These are phyloP conservation scores for Tachycineta bicolor DNA, from an alignment of 2,113 vertebrate species.

Conservation along the genomic window DNA sequence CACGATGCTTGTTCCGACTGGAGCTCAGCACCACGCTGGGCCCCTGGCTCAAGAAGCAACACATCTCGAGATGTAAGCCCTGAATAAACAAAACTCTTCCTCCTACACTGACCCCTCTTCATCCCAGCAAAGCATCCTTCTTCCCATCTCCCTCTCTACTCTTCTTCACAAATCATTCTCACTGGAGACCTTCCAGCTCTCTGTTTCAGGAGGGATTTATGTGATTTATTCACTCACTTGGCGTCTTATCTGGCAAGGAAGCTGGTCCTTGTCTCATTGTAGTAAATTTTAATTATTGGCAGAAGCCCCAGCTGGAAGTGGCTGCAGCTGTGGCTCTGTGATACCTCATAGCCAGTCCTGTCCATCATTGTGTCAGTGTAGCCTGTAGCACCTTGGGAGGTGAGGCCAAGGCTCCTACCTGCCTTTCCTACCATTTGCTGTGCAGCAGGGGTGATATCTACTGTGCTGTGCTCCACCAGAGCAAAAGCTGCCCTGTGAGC, in stretches of 20 bases:
- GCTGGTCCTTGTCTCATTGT: not conserved
- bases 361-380: not conserved
- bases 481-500: not conserved
- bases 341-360: not conserved
- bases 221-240: slow-evolving; percentile 10
- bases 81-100: slow-evolving; percentile 25
- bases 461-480: not conserved
- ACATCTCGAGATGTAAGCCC: not conserved
- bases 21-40: not conserved
- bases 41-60: not conserved
- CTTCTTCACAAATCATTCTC: not conserved
- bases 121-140: not conserved
- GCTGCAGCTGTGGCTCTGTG: slow-evolving; percentile 7
- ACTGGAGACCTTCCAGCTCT: not conserved
- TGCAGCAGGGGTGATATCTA: not conserved
- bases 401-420: not conserved
- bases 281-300: slow-evolving; percentile 36
- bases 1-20: not conserved
- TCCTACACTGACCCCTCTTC: not conserved
- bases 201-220: not conserved
- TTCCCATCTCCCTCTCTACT: not conserved
- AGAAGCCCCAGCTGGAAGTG: slow-evolving; percentile 14
- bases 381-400: not conserved
- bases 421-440: not conserved
- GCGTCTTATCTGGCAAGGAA: not conserved